phyloP scores from a whole-genome alignment of 1,140 invertebrate species.

The Eurosta solidaginis region DNA sequence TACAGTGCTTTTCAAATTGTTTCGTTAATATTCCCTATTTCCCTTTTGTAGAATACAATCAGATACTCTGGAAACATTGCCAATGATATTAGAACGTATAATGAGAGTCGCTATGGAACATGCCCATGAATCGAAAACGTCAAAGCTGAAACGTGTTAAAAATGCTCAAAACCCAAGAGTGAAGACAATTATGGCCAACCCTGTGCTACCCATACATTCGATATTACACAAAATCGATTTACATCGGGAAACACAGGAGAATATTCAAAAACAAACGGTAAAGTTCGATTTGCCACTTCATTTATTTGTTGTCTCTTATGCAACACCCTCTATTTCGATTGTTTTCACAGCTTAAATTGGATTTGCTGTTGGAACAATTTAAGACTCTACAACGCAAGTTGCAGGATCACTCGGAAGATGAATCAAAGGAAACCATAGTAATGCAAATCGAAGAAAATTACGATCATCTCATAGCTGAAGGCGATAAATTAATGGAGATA shows the following conservation, averaged over 20 bases:
- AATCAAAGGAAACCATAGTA: conserved; percentile 52
- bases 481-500: conserved; percentile 55
- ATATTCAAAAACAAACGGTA: conserved; percentile 52
- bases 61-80: conserved; percentile 51
- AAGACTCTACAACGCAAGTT: conserved; percentile 51
- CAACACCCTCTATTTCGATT: neutral
- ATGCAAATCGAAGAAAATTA: conserved; percentile 58
- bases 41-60: conserved; percentile 50
- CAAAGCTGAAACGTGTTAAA: conserved; percentile 36
- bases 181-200: conserved; percentile 46
- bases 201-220: conserved; percentile 47
- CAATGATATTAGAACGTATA: conserved; percentile 49
- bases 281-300: too few relatives aligned
- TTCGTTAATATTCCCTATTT: too few relatives aligned
- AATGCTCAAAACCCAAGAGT: conserved; percentile 42
- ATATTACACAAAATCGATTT: conserved; percentile 50
- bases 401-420: conserved; percentile 52
- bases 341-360: conserved; percentile 37
- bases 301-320: too few relatives aligned
- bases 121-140: conserved; percentile 37
- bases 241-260: conserved; percentile 53
- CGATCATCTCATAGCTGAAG: conserved; percentile 54
- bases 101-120: conserved; percentile 42
- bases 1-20: too few relatives aligned
- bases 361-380: conserved; percentile 54